These are phyloP conservation scores for Yponomeuta malinellus DNA, from an alignment of 2,888 invertebrate genomes.

Conservation along the genomic window DNA sequence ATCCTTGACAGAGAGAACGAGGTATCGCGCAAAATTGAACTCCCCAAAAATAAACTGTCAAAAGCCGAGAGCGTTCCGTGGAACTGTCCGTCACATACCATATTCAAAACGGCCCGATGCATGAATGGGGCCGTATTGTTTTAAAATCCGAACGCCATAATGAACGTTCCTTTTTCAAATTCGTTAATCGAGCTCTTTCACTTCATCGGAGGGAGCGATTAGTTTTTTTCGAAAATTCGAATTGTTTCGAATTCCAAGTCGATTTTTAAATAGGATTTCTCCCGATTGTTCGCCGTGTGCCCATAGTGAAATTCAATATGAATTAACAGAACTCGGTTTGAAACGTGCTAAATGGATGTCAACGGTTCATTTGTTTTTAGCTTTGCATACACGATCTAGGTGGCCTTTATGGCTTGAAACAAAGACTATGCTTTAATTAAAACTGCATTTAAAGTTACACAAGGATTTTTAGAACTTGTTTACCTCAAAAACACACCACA, in stretches of 20 bases:
- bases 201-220: constrained; percentile 49
- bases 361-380: constrained; percentile 17
- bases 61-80: constrained; percentile 40
- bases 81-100: constrained; percentile 63
- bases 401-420: background rate
- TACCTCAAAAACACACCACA: constrained; percentile 60
- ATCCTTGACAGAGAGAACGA: constrained; percentile 34
- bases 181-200: constrained; percentile 70
- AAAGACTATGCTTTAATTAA: background rate
- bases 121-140: constrained; percentile 65
- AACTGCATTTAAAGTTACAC: background rate
- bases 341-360: constrained; percentile 32
- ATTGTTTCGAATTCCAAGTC: constrained; percentile 44
- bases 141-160: constrained; percentile 63
- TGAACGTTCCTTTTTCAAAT: constrained; percentile 56
- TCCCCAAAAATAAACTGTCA: constrained; percentile 57
- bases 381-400: constrained; percentile 5
- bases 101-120: constrained; percentile 60
- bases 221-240: constrained; percentile 32
- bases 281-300: constrained; percentile 46
- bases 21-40: constrained; percentile 36
- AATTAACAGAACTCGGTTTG: constrained; percentile 62
- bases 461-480: constrained; percentile 19
- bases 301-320: constrained; percentile 66
- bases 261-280: constrained; percentile 38